Conservation (phyloP, 1,140 invertebrate genomes). For the Saccostrea cuccullata region DNA sequence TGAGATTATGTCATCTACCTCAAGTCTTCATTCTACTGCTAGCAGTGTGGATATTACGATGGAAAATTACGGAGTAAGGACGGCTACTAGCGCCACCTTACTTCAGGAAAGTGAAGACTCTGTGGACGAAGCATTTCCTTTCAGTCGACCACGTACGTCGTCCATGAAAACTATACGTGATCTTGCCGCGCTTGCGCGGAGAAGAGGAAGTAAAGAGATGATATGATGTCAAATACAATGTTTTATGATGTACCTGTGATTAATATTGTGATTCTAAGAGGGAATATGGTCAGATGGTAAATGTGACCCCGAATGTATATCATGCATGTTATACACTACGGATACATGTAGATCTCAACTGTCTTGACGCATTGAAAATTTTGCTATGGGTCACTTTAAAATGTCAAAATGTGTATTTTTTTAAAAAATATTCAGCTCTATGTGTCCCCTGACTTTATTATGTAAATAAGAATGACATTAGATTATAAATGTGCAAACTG, state of each 20-base stretch:
- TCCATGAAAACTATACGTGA: slow-evolving; percentile 74
- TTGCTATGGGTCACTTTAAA: too few species aligned
- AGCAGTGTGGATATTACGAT: slow-evolving; percentile 55
- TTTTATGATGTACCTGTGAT: not conserved
- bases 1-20: slow-evolving; percentile 41
- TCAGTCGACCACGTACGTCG: slow-evolving; percentile 66
- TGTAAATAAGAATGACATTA: too few species aligned
- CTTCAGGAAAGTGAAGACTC: slow-evolving; percentile 59
- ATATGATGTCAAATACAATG: slow-evolving; percentile 57
- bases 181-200: slow-evolving; percentile 70
- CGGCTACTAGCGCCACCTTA: slow-evolving; percentile 65
- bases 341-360: too few species aligned
- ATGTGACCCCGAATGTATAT: too few species aligned
- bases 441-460: too few species aligned
- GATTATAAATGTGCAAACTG: too few species aligned
- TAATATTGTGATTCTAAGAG: too few species aligned
- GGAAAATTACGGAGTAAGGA: slow-evolving; percentile 61
- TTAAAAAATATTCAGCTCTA: too few species aligned
- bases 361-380: too few species aligned
- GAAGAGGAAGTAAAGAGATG: slow-evolving; percentile 72
- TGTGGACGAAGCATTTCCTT: slow-evolving; percentile 53
- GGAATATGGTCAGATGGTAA: too few species aligned
- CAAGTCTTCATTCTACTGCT: slow-evolving; percentile 49
- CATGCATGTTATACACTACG: too few species aligned
- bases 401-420: too few species aligned